Evolutionary conservation across 2,888 invertebrate species (phyloP).

Genomic region (Dusona sp.): DNA sequence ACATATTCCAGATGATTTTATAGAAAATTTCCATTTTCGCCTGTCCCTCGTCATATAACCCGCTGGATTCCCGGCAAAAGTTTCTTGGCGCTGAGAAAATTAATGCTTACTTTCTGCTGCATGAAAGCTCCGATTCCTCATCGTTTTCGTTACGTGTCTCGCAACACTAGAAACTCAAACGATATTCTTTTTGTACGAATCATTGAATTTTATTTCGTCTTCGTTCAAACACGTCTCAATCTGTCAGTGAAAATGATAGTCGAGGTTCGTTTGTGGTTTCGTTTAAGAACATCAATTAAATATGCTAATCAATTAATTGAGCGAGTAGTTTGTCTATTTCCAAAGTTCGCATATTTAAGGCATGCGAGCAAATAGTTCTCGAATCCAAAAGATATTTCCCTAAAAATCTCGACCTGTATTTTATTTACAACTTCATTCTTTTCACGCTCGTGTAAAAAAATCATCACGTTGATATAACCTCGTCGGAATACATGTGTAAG

Average conservation of each 20-base stretch:
- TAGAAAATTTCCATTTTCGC: conserved; percentile 43
- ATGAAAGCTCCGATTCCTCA: conserved; percentile 41
- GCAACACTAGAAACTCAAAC: background rate
- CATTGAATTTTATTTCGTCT: background rate
- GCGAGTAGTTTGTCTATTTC: background rate
- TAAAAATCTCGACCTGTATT: background rate
- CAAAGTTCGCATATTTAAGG: background rate
- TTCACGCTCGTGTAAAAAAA: background rate
- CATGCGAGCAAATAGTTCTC: background rate
- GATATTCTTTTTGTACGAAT: background rate
- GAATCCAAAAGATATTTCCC: background rate
- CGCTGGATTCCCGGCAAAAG: conserved; percentile 2
- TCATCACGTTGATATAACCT: background rate
- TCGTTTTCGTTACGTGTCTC: conserved; percentile 8
- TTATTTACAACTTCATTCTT: background rate
- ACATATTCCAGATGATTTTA: conserved; percentile 59
- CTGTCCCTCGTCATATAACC: background rate
- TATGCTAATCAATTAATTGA: too few species aligned
- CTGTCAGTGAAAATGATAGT: background rate
- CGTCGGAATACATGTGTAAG: background rate
- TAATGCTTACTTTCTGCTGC: conserved; percentile 42
- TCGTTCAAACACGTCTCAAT: background rate
- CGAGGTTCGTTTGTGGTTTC: background rate
- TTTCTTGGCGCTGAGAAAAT: conserved; percentile 47
- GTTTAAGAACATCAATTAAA: too few species aligned